These are phyloP conservation scores for Linyphia triangularis DNA, from an alignment of 2,888 invertebrate genomes.

Conservation along the genomic window DNA sequence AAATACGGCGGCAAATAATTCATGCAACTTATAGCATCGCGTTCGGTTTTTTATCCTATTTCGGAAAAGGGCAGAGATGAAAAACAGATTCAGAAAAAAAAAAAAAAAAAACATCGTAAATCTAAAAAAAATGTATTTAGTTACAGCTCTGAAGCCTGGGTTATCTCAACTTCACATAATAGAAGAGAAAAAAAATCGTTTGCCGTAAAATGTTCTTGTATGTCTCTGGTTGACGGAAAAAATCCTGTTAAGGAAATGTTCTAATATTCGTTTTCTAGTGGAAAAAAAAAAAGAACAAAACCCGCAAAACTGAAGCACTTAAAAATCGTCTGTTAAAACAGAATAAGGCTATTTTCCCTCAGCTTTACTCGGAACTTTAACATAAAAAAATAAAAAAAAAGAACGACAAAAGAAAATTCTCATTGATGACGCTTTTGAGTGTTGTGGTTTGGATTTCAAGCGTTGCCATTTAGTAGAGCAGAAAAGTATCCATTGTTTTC, in stretches of 20 bases:
- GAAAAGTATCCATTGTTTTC: conserved; percentile 53
- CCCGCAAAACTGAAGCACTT: not conserved
- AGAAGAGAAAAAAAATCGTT: not conserved
- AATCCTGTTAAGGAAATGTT: no score
- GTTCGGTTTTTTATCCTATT: not conserved
- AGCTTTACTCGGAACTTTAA: not conserved
- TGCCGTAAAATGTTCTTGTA: not conserved
- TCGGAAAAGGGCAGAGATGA: not conserved
- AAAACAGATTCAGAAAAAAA: not conserved
- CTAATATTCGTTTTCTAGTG: not conserved
- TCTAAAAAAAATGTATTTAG: not conserved
- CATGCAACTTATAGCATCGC: no score
- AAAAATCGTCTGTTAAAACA: not conserved
- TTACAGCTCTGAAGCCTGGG: not conserved
- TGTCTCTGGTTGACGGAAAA: not conserved
- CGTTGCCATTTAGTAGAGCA: conserved; percentile 47
- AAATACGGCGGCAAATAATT: no score
- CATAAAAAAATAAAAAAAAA: not conserved
- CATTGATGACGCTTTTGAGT: conserved; percentile 27
- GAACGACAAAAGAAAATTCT: not conserved
- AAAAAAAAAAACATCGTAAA: no score
- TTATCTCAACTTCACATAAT: not conserved
- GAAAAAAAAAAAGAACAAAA: not conserved
- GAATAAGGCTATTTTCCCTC: not conserved
- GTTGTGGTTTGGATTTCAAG: conserved; percentile 28